Conservation (phyloP, 2,797 vertebrate species). For the Pantherophis vulpinus region DNA sequence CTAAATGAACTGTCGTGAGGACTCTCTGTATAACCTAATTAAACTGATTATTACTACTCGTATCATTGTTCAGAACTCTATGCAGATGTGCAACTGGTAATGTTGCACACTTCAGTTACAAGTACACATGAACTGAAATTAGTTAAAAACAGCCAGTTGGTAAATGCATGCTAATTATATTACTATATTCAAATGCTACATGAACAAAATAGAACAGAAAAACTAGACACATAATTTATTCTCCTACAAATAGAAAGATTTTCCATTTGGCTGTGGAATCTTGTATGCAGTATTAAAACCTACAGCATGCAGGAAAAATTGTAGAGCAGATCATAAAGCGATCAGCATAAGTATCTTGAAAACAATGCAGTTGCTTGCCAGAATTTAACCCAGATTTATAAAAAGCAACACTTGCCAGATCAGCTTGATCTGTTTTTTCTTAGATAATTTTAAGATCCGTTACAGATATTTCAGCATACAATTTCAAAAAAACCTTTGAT, state of each 20-base stretch:
- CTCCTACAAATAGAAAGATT: background rate
- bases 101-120: background rate
- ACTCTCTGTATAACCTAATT: background rate
- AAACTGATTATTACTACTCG: background rate
- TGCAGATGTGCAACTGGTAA: background rate
- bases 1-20: too few species aligned
- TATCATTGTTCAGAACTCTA: background rate
- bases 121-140: background rate
- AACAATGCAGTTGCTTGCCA: background rate
- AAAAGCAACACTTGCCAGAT: background rate
- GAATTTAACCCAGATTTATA: background rate
- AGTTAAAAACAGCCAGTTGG: background rate
- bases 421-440: background rate
- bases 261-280: background rate
- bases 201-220: background rate
- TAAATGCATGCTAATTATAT: background rate
- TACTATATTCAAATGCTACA: background rate
- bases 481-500: background rate
- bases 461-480: background rate
- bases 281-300: background rate
- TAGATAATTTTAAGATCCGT: background rate
- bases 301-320: background rate
- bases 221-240: background rate
- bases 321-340: background rate
- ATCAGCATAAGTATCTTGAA: background rate